Percentiles rank a stretch among this genome's conserved stretches.
Evolutionary conservation across 1,140 invertebrate species (phyloP).

Genomic region (Drosophila arawakana): DNA sequence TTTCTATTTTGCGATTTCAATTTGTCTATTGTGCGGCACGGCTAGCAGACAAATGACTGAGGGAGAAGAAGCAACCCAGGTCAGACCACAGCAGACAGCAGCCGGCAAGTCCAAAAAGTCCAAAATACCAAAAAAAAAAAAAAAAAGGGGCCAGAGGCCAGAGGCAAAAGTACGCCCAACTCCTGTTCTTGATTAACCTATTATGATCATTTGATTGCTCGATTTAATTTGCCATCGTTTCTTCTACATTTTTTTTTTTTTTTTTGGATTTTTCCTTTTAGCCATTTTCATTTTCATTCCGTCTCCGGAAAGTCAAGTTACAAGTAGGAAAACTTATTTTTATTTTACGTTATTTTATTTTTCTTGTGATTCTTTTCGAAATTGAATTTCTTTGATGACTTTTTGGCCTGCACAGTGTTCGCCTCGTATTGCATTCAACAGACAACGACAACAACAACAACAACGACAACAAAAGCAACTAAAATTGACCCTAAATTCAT

Average conservation of each 20-base stretch:
- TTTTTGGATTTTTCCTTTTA: conserved; percentile 11
- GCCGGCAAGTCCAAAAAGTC: not conserved
- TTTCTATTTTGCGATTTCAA: conserved; percentile 65
- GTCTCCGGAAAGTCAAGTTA: not conserved
- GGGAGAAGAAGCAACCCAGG: conserved; percentile 7
- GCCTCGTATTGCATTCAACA: conserved; percentile 29
- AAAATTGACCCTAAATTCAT: conserved; percentile 52
- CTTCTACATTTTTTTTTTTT: not conserved
- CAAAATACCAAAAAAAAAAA: no score
- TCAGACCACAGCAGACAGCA: not conserved
- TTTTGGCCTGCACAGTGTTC: conserved; percentile 37
- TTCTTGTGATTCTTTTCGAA: conserved; percentile 47
- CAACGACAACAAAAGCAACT: not conserved
- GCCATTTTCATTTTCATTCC: not conserved
- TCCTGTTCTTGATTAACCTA: conserved; percentile 80
- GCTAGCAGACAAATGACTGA: conserved; percentile 46
- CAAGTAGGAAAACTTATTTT: conserved; percentile 23
- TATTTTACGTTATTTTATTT: conserved; percentile 17
- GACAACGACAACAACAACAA: conserved; percentile 7
- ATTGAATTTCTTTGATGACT: conserved; percentile 78
- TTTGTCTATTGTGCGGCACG: conserved; percentile 60
- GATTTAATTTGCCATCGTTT: conserved; percentile 77
- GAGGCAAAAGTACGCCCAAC: conserved; percentile 21
- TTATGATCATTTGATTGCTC: conserved; percentile 83
- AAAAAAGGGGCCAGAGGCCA: conserved; percentile 4